Base-by-base conservation (phyloP, 2,888 invertebrate genomes). In the Mayetiola destructor region DNA sequence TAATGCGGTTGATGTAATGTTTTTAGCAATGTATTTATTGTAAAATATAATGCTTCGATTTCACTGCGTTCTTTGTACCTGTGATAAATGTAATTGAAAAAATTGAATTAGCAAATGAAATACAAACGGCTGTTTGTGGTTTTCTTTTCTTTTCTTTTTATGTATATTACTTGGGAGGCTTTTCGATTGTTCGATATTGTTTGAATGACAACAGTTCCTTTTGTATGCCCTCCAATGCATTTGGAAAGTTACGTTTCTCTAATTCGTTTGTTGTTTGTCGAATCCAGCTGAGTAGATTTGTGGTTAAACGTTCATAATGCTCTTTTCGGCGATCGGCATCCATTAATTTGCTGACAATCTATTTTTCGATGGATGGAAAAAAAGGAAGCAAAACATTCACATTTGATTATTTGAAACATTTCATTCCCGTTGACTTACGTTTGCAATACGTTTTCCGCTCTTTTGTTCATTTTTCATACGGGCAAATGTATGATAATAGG, bases 381-480 rank as follows among this genome's bases (percentile, higher is more conserved):
- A 39, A 39, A 39, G 5, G 9, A 5, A 16, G 6, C n/a, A 10
- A 29, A 29, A 52, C 20, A 9, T 29, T n/a, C 16, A 42, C 10
- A 20, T 18, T 20, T 42, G 5, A 39, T 5, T 48, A 27, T 48
- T 48, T 23, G 16, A 20, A 5, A 42, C 10, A 18, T 42, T 5
- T 4, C 42, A 21, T 18, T 5, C 23, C 32, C 1, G n/a, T 12
- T 4, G 37, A 73, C 79, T 79, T 71, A 94, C 94, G 74, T 97
- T 99, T 39, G 95, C 96, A 67, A 99, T 96, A 69, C 97, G 80
- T 65, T 92, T 83, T 32, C 96, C 96, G 64, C 95, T 95, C 71
- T 96, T 97, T 76, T 92, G 89, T 69, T 97, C 97, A 68, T 91
- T 94, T 78, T 96, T 97, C 93, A 97, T 95, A 64, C 95, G 81